phyloP scores from a whole-genome alignment of 2,113 vertebrate genomes.

The Tinamus guttatus region DNA sequence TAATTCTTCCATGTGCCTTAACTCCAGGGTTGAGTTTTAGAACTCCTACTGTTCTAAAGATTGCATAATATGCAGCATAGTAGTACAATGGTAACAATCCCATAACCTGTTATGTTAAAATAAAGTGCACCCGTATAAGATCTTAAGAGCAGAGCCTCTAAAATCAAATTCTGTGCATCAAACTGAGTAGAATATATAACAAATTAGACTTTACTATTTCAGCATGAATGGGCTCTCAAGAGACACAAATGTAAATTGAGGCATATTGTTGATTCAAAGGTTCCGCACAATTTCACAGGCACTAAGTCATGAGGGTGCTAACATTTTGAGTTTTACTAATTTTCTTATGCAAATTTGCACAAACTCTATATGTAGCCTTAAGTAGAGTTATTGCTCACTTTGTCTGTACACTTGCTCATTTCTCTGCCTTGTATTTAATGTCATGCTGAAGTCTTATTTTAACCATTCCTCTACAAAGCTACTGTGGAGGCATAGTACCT shows the following conservation, averaged over 20 bases:
- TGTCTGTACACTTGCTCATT: not conserved
- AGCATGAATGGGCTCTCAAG: not conserved
- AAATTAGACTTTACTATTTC: conserved; percentile 47
- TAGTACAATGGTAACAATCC: not conserved
- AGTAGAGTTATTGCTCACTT: conserved; percentile 14
- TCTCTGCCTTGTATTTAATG: not conserved
- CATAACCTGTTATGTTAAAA: not conserved
- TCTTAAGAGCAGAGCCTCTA: not conserved
- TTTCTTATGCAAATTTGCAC: conserved; percentile 8
- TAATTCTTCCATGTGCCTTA: not conserved
- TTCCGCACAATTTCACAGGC: conserved; percentile 45
- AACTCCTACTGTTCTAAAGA: not conserved
- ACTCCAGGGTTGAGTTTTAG: not conserved
- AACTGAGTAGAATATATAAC: not conserved
- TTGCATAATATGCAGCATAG: not conserved
- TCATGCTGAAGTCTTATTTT: not conserved
- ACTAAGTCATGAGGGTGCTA: conserved; percentile 3
- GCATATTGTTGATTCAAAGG: conserved; percentile 29
- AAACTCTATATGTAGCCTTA: conserved; percentile 13
- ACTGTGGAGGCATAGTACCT: no score
- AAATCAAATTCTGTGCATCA: not conserved
- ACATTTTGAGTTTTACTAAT: conserved; percentile 53
- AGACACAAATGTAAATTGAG: conserved; percentile 26
- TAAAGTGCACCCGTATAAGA: not conserved
- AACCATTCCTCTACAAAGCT: not conserved